phyloP scores from a whole-genome alignment of 2,113 vertebrate genomes.

The Trichechus manatus region DNA sequence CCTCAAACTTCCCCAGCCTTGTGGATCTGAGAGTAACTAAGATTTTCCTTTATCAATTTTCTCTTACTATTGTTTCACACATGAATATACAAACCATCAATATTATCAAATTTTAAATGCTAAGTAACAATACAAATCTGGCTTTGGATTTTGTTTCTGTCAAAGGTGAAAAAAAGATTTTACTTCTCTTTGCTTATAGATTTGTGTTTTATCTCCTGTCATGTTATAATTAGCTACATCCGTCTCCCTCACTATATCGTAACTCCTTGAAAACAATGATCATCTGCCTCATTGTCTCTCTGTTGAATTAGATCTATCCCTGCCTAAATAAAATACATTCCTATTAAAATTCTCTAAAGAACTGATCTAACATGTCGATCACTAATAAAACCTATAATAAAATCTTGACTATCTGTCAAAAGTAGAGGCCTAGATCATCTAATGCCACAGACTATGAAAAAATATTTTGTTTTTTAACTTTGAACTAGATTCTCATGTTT shows the following conservation, averaged over 20 bases:
- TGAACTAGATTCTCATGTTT: background rate
- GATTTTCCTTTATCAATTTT: background rate
- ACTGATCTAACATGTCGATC: background rate
- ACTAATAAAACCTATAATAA: background rate
- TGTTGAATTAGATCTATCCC: background rate
- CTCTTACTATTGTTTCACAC: background rate
- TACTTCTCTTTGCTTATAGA: background rate
- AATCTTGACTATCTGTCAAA: slow-evolving; percentile 10
- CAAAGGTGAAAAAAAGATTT: background rate
- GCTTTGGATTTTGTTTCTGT: background rate
- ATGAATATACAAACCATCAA: background rate
- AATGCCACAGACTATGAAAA: background rate
- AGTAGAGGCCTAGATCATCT: background rate
- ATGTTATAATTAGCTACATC: background rate
- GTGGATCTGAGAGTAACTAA: background rate
- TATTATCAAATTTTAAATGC: background rate
- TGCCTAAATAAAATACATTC: background rate
- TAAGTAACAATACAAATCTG: background rate
- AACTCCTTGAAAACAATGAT: background rate
- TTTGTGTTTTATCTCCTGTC: background rate
- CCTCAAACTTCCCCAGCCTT: background rate
- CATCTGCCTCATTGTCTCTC: background rate
- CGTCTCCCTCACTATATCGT: background rate
- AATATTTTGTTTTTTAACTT: background rate
- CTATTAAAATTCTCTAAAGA: slow-evolving; percentile 26